Conservation (phyloP, 2,113 vertebrate genomes). For the Agapornis roseicollis region DNA sequence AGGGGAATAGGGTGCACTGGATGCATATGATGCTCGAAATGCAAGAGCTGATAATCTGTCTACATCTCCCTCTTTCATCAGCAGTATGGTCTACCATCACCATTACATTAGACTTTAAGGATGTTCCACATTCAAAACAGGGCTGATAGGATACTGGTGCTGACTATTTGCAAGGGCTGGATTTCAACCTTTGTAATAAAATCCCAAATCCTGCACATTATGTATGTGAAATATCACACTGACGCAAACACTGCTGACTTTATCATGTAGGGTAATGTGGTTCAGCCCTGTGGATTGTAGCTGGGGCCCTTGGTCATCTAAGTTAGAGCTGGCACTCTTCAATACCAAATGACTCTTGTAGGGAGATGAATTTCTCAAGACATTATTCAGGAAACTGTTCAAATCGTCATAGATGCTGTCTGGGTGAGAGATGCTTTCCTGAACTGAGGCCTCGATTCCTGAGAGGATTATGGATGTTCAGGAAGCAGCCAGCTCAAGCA, state of each 20-base stretch:
- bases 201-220: neutral
- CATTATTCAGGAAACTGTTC: neutral
- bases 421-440: neutral
- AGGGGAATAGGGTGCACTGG: neutral
- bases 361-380: neutral
- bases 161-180: neutral
- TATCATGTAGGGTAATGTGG: rapidly evolving
- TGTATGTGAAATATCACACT: neutral
- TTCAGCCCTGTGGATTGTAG: neutral
- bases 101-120: neutral
- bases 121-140: neutral
- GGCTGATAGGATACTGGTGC: neutral
- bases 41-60: neutral
- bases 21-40: neutral
- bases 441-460: neutral
- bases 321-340: neutral
- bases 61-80: neutral
- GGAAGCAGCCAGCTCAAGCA: neutral
- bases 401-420: neutral
- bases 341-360: neutral
- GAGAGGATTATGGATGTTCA: neutral
- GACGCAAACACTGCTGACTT: neutral
- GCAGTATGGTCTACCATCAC: neutral
- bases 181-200: neutral
- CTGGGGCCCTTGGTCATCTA: neutral